Percentiles rank a stretch among this genome's conserved stretches.
These are phyloP conservation scores for Philotrypesis tridentata DNA, from an alignment of 1,140 invertebrate genomes.

Conservation along the genomic window DNA sequence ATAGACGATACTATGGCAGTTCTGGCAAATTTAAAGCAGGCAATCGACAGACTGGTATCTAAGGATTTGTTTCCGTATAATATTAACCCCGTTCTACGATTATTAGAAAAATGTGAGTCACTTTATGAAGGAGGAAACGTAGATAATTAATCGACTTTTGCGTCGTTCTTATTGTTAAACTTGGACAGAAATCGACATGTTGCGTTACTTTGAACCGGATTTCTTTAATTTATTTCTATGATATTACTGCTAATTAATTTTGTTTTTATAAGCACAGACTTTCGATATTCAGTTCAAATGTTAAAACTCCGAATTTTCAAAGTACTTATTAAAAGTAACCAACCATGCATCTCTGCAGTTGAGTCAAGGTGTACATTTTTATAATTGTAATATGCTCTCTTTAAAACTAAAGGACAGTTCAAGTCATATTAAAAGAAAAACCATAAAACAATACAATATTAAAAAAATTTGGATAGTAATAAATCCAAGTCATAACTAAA, in stretches of 20 bases:
- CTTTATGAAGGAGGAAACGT: conserved; percentile 87
- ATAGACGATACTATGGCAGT: conserved; percentile 89
- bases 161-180: conserved; percentile 15
- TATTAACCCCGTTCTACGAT: conserved; percentile 88
- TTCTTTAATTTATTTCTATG: conserved; percentile 12
- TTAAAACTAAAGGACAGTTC: conserved; percentile 30
- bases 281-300: neutral
- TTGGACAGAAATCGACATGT: neutral
- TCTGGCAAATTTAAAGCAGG: conserved; percentile 84
- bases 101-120: conserved; percentile 89
- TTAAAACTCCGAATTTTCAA: conserved; percentile 5
- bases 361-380: conserved; percentile 46
- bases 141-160: conserved; percentile 62
- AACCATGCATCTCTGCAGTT: conserved; percentile 13
- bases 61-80: conserved; percentile 91
- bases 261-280: neutral
- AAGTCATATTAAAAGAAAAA: conserved; percentile 31
- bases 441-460: neutral
- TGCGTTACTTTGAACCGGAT: conserved; percentile 15
- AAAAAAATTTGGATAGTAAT: neutral
- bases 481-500: neutral
- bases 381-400: conserved; percentile 50
- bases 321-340: conserved; percentile 23
- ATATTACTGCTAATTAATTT: neutral
- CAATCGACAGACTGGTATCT: conserved; percentile 87